phyloP scores from a whole-genome alignment of 2,113 vertebrate species.

The Cromileptes altivelis region DNA sequence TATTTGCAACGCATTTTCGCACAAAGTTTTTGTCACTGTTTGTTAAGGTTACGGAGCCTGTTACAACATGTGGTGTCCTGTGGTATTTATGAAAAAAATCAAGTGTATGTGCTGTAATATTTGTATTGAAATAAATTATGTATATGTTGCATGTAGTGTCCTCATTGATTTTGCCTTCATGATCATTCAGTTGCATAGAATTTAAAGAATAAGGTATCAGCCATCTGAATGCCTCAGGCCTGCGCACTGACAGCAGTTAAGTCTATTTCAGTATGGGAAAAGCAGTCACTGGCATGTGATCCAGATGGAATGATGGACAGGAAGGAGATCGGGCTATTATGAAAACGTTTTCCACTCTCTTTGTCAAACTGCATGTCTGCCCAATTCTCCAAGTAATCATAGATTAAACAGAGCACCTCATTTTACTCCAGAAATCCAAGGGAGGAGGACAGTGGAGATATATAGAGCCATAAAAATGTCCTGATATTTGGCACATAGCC shows the following conservation, averaged over 20 bases:
- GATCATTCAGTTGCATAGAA: not conserved
- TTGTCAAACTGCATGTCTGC: conserved; percentile 26
- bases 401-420: conserved; percentile 43
- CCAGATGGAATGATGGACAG: conserved; percentile 31
- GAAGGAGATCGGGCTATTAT: conserved; percentile 27
- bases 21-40: conserved; percentile 75
- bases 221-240: not conserved
- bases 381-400: conserved; percentile 29
- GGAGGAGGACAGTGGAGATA: conserved; percentile 39
- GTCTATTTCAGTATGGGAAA: conserved; percentile 64
- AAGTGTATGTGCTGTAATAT: conserved; percentile 64
- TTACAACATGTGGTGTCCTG: conserved; percentile 69
- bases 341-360: conserved; percentile 60
- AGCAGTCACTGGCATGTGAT: conserved; percentile 34
- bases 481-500: conserved; percentile 13
- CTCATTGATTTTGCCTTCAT: conserved; percentile 24
- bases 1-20: conserved; percentile 76
- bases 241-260: conserved; percentile 11
- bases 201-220: not conserved
- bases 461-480: conserved; percentile 45
- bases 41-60: conserved; percentile 68
- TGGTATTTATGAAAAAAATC: conserved; percentile 82
- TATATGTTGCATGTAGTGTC: conserved; percentile 64
- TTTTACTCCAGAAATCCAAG: conserved; percentile 21
- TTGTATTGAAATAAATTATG: conserved; percentile 85